Conservation (phyloP, 2,113 vertebrate genomes). For the Boulengeromyrus knoepffleri region DNA sequence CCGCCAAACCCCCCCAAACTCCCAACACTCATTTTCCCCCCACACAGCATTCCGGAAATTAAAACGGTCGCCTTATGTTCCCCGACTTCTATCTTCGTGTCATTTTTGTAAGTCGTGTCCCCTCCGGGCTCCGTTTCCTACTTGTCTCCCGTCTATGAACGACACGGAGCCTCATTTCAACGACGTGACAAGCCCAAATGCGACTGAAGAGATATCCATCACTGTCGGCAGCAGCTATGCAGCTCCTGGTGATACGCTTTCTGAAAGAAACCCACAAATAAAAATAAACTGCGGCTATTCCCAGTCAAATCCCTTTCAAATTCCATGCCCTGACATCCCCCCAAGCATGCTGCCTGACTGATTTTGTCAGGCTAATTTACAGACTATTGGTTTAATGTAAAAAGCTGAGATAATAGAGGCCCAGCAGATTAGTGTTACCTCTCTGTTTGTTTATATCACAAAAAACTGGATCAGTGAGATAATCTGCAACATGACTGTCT, state of each 20-base stretch:
- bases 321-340: not conserved
- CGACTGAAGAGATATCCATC: slow-evolving; percentile 11
- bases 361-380: not conserved
- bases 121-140: slow-evolving; percentile 13
- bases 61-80: not conserved
- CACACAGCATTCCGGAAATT: not conserved
- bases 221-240: not conserved
- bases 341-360: not conserved
- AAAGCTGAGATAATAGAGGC: not conserved
- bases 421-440: not conserved
- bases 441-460: not conserved
- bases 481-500: not conserved
- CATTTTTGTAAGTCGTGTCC: not conserved
- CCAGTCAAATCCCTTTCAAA: not conserved
- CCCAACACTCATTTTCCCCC: not conserved
- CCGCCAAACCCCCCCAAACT: not conserved
- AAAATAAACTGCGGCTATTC: not conserved
- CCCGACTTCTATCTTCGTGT: not conserved
- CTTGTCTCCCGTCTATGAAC: not conserved
- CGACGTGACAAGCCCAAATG: not conserved
- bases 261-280: not conserved
- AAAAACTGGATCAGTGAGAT: not conserved
- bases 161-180: not conserved
- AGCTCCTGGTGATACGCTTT: not conserved
- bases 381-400: not conserved